Evolutionary conservation across 2,888 invertebrate species (phyloP).

Genomic region (Euspilapteryx auroguttella): DNA sequence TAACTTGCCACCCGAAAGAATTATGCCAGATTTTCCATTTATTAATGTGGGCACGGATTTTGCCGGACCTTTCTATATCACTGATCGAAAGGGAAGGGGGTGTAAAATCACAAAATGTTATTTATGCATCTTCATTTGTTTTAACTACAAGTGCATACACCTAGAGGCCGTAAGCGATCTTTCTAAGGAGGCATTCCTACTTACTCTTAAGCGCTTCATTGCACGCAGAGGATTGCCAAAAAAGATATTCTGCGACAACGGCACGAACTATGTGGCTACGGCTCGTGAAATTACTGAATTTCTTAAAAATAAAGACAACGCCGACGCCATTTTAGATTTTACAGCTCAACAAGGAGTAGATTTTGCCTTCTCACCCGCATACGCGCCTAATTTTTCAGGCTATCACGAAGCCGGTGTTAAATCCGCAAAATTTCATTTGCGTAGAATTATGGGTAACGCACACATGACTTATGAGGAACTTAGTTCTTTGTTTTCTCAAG

Average conservation of each 20-base stretch:
- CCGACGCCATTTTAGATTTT: not conserved
- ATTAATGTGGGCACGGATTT: conserved; percentile 3
- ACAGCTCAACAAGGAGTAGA: not conserved
- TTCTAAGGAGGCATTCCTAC: not conserved
- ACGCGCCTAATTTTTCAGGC: no score
- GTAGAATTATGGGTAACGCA: no score
- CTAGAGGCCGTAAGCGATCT: conserved; percentile 4
- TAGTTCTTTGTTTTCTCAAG: no score
- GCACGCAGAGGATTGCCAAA: not conserved
- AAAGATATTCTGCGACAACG: not conserved
- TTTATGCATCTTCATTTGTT: no score
- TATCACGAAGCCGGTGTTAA: no score
- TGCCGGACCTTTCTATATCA: conserved; percentile 3
- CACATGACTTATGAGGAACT: no score
- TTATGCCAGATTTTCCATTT: conserved; percentile 3
- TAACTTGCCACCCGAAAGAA: conserved; percentile 1
- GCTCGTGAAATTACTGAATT: not conserved
- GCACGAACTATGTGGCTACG: not conserved
- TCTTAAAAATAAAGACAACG: not conserved
- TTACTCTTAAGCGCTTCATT: not conserved
- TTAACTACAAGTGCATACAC: conserved; percentile 3
- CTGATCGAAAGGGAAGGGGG: no score
- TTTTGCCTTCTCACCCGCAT: no score
- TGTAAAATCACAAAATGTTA: no score
- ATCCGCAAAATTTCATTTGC: no score